Evolutionary conservation across 2,797 vertebrate genomes (phyloP).

Genomic region (Smutsia temminckii): DNA sequence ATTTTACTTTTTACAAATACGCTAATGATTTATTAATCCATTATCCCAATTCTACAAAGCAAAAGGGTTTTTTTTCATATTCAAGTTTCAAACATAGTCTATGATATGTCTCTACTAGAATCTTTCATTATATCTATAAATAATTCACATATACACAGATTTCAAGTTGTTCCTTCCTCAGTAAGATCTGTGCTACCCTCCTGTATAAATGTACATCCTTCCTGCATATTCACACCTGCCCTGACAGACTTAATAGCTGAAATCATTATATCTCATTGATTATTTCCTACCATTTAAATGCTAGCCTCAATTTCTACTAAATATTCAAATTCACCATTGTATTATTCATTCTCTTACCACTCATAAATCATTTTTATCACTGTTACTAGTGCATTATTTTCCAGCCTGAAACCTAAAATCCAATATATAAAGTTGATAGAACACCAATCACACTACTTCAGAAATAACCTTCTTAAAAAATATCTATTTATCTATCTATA

Average conservation of each 20-base stretch:
- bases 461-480: neutral
- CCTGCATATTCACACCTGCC: neutral
- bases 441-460: neutral
- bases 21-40: neutral
- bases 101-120: neutral
- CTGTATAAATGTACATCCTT: neutral
- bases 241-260: neutral
- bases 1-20: neutral
- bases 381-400: neutral
- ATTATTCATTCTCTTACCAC: neutral
- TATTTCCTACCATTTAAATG: neutral
- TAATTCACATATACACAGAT: neutral
- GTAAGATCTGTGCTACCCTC: neutral
- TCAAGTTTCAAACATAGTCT: neutral
- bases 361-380: neutral
- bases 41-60: neutral
- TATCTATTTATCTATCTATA: neutral
- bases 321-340: neutral
- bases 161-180: neutral
- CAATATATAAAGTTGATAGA: neutral
- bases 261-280: neutral
- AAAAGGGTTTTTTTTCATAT: neutral
- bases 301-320: neutral
- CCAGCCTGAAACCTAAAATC: neutral
- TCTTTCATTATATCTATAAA: slow-evolving; percentile 13